phyloP scores from a whole-genome alignment of 2,113 vertebrate genomes.

The Peromyscus maniculatus region DNA sequence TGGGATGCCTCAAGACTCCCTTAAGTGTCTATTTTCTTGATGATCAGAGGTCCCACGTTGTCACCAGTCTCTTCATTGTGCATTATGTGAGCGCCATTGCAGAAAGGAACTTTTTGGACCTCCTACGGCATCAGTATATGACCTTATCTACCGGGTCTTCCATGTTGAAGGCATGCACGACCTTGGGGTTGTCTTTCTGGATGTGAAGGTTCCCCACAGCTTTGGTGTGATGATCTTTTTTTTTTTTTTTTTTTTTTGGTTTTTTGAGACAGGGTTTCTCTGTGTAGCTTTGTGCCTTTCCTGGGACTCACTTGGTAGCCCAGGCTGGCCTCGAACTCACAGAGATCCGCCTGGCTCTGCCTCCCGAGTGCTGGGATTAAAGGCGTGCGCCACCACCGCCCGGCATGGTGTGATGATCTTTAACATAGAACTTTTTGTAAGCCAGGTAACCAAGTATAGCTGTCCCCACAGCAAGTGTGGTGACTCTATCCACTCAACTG shows the following conservation, averaged over 20 bases:
- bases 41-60: slow-evolving; percentile 94
- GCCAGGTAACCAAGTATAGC: slow-evolving; percentile 89
- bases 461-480: slow-evolving; percentile 89
- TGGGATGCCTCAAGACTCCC: slow-evolving; percentile 51
- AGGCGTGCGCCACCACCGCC: too few species aligned
- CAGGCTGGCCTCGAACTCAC: too few species aligned
- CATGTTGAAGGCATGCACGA: slow-evolving; percentile 93
- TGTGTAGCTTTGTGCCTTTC: too few species aligned
- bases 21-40: slow-evolving; percentile 93
- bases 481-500: slow-evolving; percentile 89
- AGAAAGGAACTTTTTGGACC: slow-evolving; percentile 94
- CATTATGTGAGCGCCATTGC: slow-evolving; percentile 93
- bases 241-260: too few species aligned
- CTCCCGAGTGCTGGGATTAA: too few species aligned
- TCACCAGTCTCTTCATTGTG: slow-evolving; percentile 94
- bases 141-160: slow-evolving; percentile 94
- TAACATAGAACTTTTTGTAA: slow-evolving; percentile 88
- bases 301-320: too few species aligned
- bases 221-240: slow-evolving; percentile 89
- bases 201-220: slow-evolving; percentile 92
- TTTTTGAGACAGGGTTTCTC: too few species aligned
- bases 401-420: slow-evolving; percentile 88
- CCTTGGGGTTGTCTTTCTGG: slow-evolving; percentile 94
- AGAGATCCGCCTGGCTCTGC: too few species aligned
- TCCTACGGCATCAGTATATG: slow-evolving; percentile 94